phyloP scores from a whole-genome alignment of 2,888 invertebrate species.

The Gnatocerus cornutus region DNA sequence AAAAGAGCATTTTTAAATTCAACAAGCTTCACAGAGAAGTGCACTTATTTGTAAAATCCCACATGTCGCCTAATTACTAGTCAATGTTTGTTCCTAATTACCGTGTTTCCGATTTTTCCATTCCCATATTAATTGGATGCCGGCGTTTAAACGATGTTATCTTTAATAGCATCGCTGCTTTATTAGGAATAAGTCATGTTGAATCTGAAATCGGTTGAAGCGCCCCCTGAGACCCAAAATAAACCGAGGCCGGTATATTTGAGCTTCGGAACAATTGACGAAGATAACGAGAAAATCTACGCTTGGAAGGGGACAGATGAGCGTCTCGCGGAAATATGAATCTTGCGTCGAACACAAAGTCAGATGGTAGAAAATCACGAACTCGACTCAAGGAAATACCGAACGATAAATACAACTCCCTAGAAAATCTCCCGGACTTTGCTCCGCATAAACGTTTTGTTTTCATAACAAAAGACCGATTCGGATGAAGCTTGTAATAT shows the following conservation, averaged over 20 bases:
- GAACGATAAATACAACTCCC: slow-evolving; percentile 52
- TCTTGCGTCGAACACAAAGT: slow-evolving; percentile 52
- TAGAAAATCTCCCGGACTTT: slow-evolving; percentile 46
- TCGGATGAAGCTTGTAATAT: slow-evolving; percentile 40
- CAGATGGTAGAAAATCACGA: slow-evolving; percentile 52
- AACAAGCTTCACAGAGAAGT: too few species aligned
- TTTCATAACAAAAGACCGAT: slow-evolving; percentile 53
- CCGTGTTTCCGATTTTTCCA: background rate
- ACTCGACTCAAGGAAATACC: slow-evolving; percentile 50
- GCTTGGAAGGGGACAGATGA: slow-evolving; percentile 50
- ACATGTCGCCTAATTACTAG: too few species aligned
- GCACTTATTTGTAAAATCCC: too few species aligned
- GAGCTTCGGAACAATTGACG: slow-evolving; percentile 53
- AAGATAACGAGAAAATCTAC: slow-evolving; percentile 54
- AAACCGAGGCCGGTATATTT: slow-evolving; percentile 50
- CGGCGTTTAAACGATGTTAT: slow-evolving; percentile 34
- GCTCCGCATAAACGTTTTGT: slow-evolving; percentile 54
- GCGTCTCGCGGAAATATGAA: slow-evolving; percentile 53
- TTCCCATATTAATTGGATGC: slow-evolving; percentile 31
- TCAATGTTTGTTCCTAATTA: too few species aligned
- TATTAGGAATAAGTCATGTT: slow-evolving; percentile 46
- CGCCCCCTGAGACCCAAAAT: slow-evolving; percentile 46
- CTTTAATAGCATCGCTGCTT: slow-evolving; percentile 39
- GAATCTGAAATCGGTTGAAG: slow-evolving; percentile 43
- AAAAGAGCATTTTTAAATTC: too few species aligned